These are phyloP conservation scores for Drosophila serrata DNA, from an alignment of 1,140 invertebrate species.

Conservation along the genomic window DNA sequence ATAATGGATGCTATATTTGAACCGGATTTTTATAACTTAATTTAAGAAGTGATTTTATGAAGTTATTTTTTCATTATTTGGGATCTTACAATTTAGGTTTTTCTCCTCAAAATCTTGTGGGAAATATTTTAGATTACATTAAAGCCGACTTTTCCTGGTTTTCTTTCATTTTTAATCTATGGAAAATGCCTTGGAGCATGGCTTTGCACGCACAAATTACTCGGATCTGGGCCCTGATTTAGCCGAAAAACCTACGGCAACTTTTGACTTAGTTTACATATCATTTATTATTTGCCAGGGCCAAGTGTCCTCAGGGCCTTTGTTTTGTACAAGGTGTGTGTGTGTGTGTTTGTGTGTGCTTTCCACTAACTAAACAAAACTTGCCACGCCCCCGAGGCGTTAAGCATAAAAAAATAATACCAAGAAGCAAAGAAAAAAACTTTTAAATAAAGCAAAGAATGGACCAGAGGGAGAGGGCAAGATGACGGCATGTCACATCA, in stretches of 20 bases:
- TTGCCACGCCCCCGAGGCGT: conserved; percentile 71
- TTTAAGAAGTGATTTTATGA: not conserved
- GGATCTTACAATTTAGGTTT: too few relatives aligned
- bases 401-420: conserved; percentile 42
- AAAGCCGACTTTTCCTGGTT: conserved; percentile 14
- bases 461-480: conserved; percentile 26
- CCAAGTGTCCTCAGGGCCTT: conserved; percentile 27
- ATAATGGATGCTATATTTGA: not conserved
- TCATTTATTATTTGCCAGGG: conserved; percentile 76
- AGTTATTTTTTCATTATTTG: too few relatives aligned
- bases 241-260: conserved; percentile 56
- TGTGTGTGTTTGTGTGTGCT: not conserved
- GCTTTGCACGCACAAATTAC: conserved; percentile 43
- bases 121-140: conserved; percentile 6
- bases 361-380: conserved; percentile 58
- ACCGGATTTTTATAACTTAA: too few relatives aligned
- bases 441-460: conserved; percentile 77
- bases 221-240: conserved; percentile 20
- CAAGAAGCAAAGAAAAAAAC: conserved; percentile 50
- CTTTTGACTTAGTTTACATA: conserved; percentile 81
- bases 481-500: conserved; percentile 82
- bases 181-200: conserved; percentile 17
- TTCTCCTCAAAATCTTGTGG: too few relatives aligned
- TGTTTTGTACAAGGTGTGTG: conserved; percentile 49
- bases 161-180: conserved; percentile 37